Evolutionary conservation across 2,797 vertebrate species (phyloP), one percentile per base, ranked within the genome.

Genomic region (Graptemys geographica): DNA sequence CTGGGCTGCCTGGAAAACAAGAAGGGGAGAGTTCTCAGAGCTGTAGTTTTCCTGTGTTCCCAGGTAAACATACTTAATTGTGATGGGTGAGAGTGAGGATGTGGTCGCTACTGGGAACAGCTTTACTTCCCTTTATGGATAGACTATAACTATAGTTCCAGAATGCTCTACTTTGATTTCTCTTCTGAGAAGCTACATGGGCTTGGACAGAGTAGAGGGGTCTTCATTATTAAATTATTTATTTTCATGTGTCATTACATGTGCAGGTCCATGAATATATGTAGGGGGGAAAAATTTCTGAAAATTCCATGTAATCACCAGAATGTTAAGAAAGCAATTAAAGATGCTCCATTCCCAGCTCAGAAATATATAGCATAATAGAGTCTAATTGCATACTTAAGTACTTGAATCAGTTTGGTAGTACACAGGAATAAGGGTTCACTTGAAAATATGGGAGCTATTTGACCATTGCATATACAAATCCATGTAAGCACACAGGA

Each of bases 251-350:
- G 25, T 76, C 25, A 23, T 47, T 76, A 25, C 41, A 44, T 28
- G 23, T 47, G 44, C 23, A 76, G 12, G 72, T 76, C 41, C 72
- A 28, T 76, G 41, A 47, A 2, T 81, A 59, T 55, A 94, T 28
- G 16, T 37, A 85, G 69, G 51, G 51, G 13, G 2, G 2, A 1
- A 2, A 16, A 16, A 51, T 16, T 16, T 51, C 51, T 51, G 51
- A 95, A 78, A 95, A 89, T 72, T 31, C 49, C n/a, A 33, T 69
- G 33, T 51, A 79, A 83, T 93, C 81, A 83, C 6, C 0, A 0
- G 8, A 0, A 0, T 62, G 37, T 1, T 1, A 62, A 89, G 28
- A 87, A 7, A 41, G 89, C 47, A 86, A 56, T 19, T 0, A 0
- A 91, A 93, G 93, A 11, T 76, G 21, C 31, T 72, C 52, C 2